A percentile compares a stretch with the other conserved stretches of the same genome.
Evolutionary conservation across 2,888 invertebrate species (phyloP).

Genomic region (Ceraclea dissimilis): DNA sequence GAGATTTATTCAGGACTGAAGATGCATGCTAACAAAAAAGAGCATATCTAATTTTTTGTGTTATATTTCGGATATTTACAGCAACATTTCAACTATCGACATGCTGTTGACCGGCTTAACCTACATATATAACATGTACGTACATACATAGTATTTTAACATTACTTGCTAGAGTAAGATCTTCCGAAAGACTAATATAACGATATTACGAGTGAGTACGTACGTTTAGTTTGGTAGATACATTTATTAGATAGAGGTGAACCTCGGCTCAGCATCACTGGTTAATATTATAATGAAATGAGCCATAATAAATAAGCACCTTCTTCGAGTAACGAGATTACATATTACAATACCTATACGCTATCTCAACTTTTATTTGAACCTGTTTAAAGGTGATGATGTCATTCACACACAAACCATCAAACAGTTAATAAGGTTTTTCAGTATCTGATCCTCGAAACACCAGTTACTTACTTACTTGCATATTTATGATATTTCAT

Average conservation of each 20-base stretch:
- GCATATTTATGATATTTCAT: too few species aligned
- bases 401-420: neutral
- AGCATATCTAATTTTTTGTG: too few species aligned
- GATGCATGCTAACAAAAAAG: too few species aligned
- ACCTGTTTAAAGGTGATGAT: neutral
- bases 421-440: neutral
- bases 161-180: neutral
- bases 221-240: too few species aligned
- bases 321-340: neutral
- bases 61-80: too few species aligned
- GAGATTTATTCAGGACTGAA: too few species aligned
- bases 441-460: too few species aligned
- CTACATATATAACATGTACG: neutral
- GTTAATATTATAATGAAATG: neutral
- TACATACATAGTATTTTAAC: neutral
- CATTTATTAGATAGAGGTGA: too few species aligned
- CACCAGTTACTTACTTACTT: too few species aligned
- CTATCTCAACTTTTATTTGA: neutral
- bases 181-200: neutral
- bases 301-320: conserved; percentile 1
- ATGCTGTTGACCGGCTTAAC: neutral
- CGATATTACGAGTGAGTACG: too few species aligned
- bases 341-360: neutral
- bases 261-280: too few species aligned
- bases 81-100: neutral